Conservation (phyloP, 2,797 vertebrate species). For the Esox masquinongy region DNA sequence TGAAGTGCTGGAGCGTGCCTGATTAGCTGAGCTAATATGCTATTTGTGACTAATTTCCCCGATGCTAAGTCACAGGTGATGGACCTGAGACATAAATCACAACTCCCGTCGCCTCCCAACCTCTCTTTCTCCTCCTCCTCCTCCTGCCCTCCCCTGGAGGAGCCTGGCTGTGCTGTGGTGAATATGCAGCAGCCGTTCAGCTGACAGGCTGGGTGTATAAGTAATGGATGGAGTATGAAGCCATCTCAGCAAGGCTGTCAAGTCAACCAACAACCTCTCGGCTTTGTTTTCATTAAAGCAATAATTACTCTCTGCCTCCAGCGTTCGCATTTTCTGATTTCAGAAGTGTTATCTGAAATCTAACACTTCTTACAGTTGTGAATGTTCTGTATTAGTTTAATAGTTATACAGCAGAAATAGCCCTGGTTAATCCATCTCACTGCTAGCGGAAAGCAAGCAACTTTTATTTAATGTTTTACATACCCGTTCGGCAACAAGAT, state of each 20-base stretch:
- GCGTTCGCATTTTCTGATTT: slow-evolving; percentile 63
- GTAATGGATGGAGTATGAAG: slow-evolving; percentile 87
- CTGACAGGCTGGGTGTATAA: slow-evolving; percentile 85
- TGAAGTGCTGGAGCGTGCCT: slow-evolving; percentile 91
- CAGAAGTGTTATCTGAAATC: too few species aligned
- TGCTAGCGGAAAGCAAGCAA: slow-evolving; percentile 57
- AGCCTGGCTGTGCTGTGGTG: slow-evolving; percentile 73
- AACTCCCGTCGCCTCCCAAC: slow-evolving; percentile 68
- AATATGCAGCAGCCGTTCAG: slow-evolving; percentile 90
- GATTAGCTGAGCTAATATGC: slow-evolving; percentile 97
- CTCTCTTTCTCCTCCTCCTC: neutral
- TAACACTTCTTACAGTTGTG: slow-evolving; percentile 61
- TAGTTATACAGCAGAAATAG: slow-evolving; percentile 67
- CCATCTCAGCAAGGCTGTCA: slow-evolving; percentile 75
- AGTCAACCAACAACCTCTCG: slow-evolving; percentile 72
- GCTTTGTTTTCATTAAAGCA: slow-evolving; percentile 76
- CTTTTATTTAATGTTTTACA: slow-evolving; percentile 41
- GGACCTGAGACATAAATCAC: slow-evolving; percentile 88
- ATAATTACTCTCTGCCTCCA: slow-evolving; percentile 83
- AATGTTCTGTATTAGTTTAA: slow-evolving; percentile 71
- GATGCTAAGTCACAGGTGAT: slow-evolving; percentile 93
- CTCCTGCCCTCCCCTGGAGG: slow-evolving; percentile 34
- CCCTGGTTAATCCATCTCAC: slow-evolving; percentile 69
- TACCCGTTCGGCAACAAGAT: slow-evolving; percentile 27
- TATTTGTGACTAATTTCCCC: slow-evolving; percentile 99